phyloP scores from a whole-genome alignment of 2,888 invertebrate species.

The Habroteleia sp. region DNA sequence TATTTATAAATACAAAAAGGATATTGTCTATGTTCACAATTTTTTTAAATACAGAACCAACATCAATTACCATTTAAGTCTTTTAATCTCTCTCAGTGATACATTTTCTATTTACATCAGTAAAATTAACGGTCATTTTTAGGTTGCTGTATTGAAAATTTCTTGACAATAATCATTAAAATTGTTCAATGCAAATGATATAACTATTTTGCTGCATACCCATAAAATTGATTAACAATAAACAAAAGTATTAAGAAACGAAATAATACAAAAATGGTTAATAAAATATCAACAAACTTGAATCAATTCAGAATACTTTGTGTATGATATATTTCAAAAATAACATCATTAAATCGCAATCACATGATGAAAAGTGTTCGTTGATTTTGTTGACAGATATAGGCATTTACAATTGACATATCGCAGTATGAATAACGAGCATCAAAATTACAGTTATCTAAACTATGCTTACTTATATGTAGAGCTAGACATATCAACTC shows the following conservation, averaged over 20 bases:
- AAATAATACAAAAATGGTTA: not conserved
- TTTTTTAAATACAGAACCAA: constrained; percentile 54
- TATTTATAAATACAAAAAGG: too few species aligned
- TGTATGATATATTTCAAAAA: constrained; percentile 26
- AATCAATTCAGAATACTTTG: constrained; percentile 48
- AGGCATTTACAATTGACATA: constrained; percentile 68
- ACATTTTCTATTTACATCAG: constrained; percentile 53
- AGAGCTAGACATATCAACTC: constrained; percentile 61
- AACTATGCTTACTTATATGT: constrained; percentile 34
- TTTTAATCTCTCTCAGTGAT: constrained; percentile 58
- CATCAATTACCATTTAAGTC: constrained; percentile 55
- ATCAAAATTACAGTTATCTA: constrained; percentile 65
- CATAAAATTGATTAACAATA: too few species aligned
- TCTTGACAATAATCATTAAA: too few species aligned
- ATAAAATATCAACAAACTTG: constrained; percentile 9
- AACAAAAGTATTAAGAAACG: not conserved
- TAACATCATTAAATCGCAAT: constrained; percentile 43
- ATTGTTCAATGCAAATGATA: not conserved
- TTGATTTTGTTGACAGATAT: constrained; percentile 59
- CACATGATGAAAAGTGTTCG: constrained; percentile 53
- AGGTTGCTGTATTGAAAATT: constrained; percentile 45
- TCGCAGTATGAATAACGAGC: constrained; percentile 64
- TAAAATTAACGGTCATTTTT: constrained; percentile 52
- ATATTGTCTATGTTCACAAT: too few species aligned
- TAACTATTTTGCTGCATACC: too few species aligned